Evolutionary conservation across 2,888 invertebrate species (phyloP).

Genomic region (Lydus trimaculatus): DNA sequence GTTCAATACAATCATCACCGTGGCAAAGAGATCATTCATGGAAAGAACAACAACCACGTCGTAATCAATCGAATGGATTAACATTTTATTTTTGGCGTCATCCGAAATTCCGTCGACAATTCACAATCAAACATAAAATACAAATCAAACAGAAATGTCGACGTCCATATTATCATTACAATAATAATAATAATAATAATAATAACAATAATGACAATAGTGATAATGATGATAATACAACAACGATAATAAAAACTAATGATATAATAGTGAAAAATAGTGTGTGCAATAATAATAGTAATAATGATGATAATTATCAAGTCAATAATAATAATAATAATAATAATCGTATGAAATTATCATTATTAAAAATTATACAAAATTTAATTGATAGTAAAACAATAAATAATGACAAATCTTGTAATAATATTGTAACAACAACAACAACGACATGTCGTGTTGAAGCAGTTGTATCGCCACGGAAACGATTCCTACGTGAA

Average conservation of each 20-base stretch:
- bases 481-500: slow-evolving; percentile 81
- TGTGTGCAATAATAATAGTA: slow-evolving; percentile 44
- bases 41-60: slow-evolving; percentile 82
- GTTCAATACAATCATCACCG: slow-evolving; percentile 88
- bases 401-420: neutral
- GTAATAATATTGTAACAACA: slow-evolving; percentile 45
- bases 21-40: slow-evolving; percentile 91
- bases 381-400: slow-evolving; percentile 43
- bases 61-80: slow-evolving; percentile 76
- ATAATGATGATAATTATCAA: slow-evolving; percentile 33
- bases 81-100: slow-evolving; percentile 73
- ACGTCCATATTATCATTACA: slow-evolving; percentile 61
- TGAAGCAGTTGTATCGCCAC: slow-evolving; percentile 75
- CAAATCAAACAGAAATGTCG: slow-evolving; percentile 65
- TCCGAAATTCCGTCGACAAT: slow-evolving; percentile 61
- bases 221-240: slow-evolving; percentile 56
- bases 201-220: neutral
- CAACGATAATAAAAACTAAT: slow-evolving; percentile 21
- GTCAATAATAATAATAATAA: slow-evolving; percentile 30
- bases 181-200: neutral
- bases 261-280: slow-evolving; percentile 49
- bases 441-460: slow-evolving; percentile 49
- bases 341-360: slow-evolving; percentile 39
- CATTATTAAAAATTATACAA: slow-evolving; percentile 51
- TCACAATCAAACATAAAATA: slow-evolving; percentile 36